These are phyloP conservation scores for Aleiodes testaceus DNA, from an alignment of 2,888 invertebrate genomes.

Conservation along the genomic window DNA sequence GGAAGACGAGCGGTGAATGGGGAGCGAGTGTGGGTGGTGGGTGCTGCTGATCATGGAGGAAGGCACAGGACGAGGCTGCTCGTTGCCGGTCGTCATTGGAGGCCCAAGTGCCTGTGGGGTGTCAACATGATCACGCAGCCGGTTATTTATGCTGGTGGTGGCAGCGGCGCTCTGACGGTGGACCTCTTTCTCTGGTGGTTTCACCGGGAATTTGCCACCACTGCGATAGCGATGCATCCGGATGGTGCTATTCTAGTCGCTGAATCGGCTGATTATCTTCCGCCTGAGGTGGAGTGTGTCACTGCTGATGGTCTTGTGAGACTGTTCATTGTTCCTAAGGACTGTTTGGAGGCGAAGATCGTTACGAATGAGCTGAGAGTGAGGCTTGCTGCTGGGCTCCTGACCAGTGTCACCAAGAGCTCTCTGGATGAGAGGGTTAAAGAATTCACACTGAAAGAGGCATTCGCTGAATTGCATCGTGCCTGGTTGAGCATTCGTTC, in stretches of 20 bases:
- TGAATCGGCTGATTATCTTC: constrained; percentile 69
- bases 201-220: constrained; percentile 73
- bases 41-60: constrained; percentile 73
- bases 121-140: constrained; percentile 75
- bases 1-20: constrained; percentile 58
- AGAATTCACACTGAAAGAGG: constrained; percentile 71
- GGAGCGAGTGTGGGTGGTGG: constrained; percentile 70
- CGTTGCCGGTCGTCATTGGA: constrained; percentile 73
- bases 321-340: constrained; percentile 62
- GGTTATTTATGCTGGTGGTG: constrained; percentile 74
- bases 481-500: constrained; percentile 73
- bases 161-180: constrained; percentile 70
- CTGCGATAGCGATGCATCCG: constrained; percentile 72
- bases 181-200: constrained; percentile 75
- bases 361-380: constrained; percentile 70
- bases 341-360: constrained; percentile 60
- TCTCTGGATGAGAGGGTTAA: constrained; percentile 53
- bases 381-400: constrained; percentile 64
- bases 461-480: constrained; percentile 72
- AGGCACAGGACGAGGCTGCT: constrained; percentile 73
- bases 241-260: constrained; percentile 71
- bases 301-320: constrained; percentile 69
- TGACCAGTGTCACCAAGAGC: constrained; percentile 52
- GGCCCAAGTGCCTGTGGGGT: constrained; percentile 71
- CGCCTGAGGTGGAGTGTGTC: constrained; percentile 67